Conservation (phyloP, 2,797 vertebrate species). For the Enteromius thamalakanensis region DNA sequence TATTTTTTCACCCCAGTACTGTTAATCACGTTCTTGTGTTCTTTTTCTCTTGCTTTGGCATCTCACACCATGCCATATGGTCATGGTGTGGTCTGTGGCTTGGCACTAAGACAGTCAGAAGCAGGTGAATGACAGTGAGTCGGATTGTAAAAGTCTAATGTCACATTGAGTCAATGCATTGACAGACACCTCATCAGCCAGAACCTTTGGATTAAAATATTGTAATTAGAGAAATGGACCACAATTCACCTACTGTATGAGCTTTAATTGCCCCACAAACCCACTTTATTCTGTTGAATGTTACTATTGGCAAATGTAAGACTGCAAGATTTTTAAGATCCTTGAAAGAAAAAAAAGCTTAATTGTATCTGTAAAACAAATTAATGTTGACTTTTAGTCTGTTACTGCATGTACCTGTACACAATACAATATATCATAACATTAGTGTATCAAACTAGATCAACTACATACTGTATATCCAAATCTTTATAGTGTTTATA, state of each 20-base stretch:
- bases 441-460: not conserved
- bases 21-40: not conserved
- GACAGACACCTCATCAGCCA: not conserved
- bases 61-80: constrained; percentile 21
- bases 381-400: not conserved
- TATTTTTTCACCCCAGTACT: not conserved
- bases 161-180: not conserved
- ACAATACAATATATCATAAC: not conserved
- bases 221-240: not conserved
- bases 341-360: not conserved
- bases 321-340: not conserved
- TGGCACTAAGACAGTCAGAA: constrained; percentile 20
- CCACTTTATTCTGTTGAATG: not conserved
- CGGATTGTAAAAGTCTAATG: not conserved
- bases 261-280: not conserved
- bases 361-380: not conserved
- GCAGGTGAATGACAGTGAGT: constrained; percentile 13
- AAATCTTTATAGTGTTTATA: not conserved
- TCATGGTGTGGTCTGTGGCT: constrained; percentile 4
- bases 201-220: not conserved
- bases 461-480: not conserved
- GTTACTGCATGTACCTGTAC: not conserved
- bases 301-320: not conserved
- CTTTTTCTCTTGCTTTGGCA: constrained; percentile 21
- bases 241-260: not conserved